Evolutionary conservation across 2,888 invertebrate genomes (phyloP), one percentile per base, ranked within the genome.

Genomic region (Hirtodrosophila trivittata): DNA sequence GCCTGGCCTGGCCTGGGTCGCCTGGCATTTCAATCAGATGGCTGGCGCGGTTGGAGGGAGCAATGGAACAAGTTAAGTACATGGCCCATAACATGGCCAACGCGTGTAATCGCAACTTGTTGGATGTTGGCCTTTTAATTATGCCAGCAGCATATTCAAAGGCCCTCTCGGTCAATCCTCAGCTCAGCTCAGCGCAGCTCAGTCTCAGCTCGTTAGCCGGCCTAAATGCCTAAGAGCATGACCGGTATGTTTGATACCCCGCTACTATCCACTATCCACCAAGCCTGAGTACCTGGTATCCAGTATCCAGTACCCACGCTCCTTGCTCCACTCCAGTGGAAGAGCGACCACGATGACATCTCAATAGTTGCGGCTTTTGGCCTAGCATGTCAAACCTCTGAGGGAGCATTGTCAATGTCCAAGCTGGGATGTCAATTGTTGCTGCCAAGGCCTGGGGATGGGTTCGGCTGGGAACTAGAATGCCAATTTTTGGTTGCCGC

Each of bases 61-160:
- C 39, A 51, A 42, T 42, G 55, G 55, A 73, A 75, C 77, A 75
- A 72, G 72, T 66, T 74, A 66, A 67, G 70, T 66, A 85, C 86
- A 85, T 85, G 86, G 81, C 64, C 78, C 86, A 85, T 75, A 72
- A 80, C 80, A 80, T 85, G 86, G 68, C 58, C 83, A 64, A 69
- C 86, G 80, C 83, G 83, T 86, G 86, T 83, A 80, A 85, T 82
- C 75, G 83, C 75, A 77, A 77, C 78, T 75, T 77, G 75, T 26
- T 39, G 66, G 52, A 45, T 66, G 62, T 57, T 65, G 66, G 70
- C 69, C 78, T 72, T 72, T 78, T 80, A 80, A 80, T 80, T 80
- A 80, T 86, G 83, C 81, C 59, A 80, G 58, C 46, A 75, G 75
- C 75, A 74, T 72, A 72, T 72, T 72, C 75, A 75, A 72, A 75